These are phyloP conservation scores for Chascanopsetta lugubris DNA, from an alignment of 2,113 vertebrate species.

Conservation along the genomic window DNA sequence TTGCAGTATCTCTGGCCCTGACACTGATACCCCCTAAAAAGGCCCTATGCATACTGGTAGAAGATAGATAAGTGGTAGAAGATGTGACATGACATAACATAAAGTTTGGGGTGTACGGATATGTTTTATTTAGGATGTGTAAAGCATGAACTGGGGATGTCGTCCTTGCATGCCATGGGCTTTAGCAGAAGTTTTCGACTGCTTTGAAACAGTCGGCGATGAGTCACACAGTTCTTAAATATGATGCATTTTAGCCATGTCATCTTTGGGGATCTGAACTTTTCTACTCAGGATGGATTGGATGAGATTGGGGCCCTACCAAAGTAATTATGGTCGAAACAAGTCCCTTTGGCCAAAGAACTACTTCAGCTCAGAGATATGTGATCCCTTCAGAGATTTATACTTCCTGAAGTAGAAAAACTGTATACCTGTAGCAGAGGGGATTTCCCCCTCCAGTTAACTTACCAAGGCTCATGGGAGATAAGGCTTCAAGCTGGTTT, in stretches of 20 bases:
- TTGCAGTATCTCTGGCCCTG: no score
- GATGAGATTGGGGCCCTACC: constrained; percentile 32
- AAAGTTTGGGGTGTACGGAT: constrained; percentile 20
- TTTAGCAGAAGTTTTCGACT: constrained; percentile 48
- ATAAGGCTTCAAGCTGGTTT: not conserved
- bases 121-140: constrained; percentile 20
- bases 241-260: constrained; percentile 44
- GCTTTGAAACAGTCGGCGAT: constrained; percentile 49
- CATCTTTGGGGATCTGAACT: constrained; percentile 21
- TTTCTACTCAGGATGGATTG: constrained; percentile 23
- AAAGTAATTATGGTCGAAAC: constrained; percentile 51
- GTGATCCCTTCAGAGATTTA: constrained; percentile 26
- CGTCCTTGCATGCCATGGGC: constrained; percentile 22
- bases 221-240: constrained; percentile 50
- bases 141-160: constrained; percentile 47
- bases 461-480: not conserved
- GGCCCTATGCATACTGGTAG: no score
- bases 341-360: constrained; percentile 24
- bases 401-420: constrained; percentile 37
- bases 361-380: constrained; percentile 48
- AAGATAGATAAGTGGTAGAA: no score
- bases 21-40: no score
- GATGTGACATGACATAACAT: constrained; percentile 27
- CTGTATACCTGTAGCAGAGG: constrained; percentile 31
- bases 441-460: constrained; percentile 30